Percentiles rank a stretch among this genome's conserved stretches.
phyloP scores from a whole-genome alignment of 2,113 vertebrate genomes.

The Rhynchomys soricoides region DNA sequence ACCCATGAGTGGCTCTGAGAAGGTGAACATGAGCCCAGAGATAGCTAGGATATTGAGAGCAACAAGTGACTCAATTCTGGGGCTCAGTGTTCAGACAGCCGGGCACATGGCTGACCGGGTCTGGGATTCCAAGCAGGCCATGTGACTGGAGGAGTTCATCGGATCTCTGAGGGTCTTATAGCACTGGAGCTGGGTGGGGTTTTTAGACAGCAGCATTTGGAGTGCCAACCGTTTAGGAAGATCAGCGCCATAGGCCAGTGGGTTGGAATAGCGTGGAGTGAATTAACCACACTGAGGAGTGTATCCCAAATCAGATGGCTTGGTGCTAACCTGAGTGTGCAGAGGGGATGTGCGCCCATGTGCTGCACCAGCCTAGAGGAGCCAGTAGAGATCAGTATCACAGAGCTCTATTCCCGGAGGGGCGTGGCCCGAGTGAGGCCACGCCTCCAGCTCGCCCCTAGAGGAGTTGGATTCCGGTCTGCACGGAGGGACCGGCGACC shows the following conservation, averaged over 20 bases:
- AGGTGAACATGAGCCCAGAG: neutral
- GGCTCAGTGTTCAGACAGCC: neutral
- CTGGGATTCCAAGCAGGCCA: neutral
- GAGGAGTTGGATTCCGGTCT: conserved; percentile 29
- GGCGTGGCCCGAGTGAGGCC: neutral
- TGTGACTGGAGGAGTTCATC: no score
- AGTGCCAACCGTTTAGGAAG: neutral
- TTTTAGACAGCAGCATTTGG: neutral
- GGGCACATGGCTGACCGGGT: neutral
- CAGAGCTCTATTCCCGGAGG: neutral
- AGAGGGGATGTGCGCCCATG: neutral
- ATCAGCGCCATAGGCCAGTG: neutral
- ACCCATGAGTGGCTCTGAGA: neutral
- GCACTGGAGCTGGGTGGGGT: neutral
- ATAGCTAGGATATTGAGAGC: fast-evolving
- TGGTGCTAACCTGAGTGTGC: neutral
- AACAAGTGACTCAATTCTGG: neutral
- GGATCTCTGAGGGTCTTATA: neutral
- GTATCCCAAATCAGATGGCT: neutral
- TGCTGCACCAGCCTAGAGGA: neutral
- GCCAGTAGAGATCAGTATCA: neutral
- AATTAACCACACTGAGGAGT: neutral
- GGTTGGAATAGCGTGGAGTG: neutral
- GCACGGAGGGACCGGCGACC: neutral
- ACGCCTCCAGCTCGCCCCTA: neutral